Percentiles rank a stretch among this genome's conserved stretches.
Evolutionary conservation across 2,888 invertebrate genomes (phyloP).

Genomic region (Watsonalla cultraria): DNA sequence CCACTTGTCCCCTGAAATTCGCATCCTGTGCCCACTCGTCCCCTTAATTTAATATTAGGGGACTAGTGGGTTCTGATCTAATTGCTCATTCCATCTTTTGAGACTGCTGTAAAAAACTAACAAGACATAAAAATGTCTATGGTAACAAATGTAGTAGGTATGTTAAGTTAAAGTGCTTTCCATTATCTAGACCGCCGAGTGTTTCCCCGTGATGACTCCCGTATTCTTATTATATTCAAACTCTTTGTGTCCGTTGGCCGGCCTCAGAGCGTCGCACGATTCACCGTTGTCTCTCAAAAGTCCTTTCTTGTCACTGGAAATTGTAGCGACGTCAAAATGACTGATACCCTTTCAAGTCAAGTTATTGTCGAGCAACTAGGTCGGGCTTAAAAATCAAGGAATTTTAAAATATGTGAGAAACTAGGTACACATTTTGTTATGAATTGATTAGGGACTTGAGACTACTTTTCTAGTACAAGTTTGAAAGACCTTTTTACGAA

Average conservation of each 20-base stretch:
- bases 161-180: background rate
- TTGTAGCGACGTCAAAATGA: slow-evolving; percentile 5
- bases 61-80: too few relatives aligned
- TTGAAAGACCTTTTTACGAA: too few relatives aligned
- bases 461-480: too few relatives aligned
- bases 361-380: background rate
- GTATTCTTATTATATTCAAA: slow-evolving; percentile 68
- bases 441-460: too few relatives aligned
- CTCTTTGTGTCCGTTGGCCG: slow-evolving; percentile 59
- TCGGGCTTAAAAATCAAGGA: background rate
- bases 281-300: slow-evolving; percentile 53
- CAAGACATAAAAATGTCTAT: too few relatives aligned
- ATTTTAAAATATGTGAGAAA: background rate
- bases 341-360: background rate
- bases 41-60: too few relatives aligned
- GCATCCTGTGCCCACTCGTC: too few relatives aligned
- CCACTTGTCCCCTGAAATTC: too few relatives aligned
- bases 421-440: too few relatives aligned
- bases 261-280: slow-evolving; percentile 38
- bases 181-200: slow-evolving; percentile 56
- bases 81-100: too few relatives aligned
- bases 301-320: slow-evolving; percentile 68
- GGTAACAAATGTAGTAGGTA: background rate
- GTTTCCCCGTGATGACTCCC: slow-evolving; percentile 68
- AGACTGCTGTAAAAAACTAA: too few relatives aligned